phyloP scores from a whole-genome alignment of 2,113 vertebrate species.

The Neogale vison region DNA sequence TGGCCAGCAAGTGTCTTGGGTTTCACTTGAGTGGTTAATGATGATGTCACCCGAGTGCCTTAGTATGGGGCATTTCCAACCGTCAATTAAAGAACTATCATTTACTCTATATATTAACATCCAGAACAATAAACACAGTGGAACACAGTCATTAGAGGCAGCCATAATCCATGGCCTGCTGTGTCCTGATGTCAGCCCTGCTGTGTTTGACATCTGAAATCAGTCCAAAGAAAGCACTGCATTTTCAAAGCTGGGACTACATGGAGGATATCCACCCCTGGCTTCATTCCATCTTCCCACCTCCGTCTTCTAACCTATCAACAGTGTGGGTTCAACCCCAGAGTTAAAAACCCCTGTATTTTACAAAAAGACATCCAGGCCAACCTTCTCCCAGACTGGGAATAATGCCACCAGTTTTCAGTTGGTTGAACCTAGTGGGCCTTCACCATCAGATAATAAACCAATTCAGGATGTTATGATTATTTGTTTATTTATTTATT shows the following conservation, averaged over 20 bases:
- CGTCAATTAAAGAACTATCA: constrained; percentile 80
- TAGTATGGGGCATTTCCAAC: constrained; percentile 68
- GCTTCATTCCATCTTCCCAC: background rate
- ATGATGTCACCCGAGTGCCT: constrained; percentile 70
- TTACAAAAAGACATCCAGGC: background rate
- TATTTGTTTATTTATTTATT: background rate
- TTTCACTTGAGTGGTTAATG: constrained; percentile 76
- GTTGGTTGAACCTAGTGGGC: background rate
- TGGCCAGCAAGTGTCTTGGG: constrained; percentile 75
- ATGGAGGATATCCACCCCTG: constrained; percentile 21
- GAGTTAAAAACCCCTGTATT: background rate
- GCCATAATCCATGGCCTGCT: constrained; percentile 76
- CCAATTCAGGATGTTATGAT: background rate
- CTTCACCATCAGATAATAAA: background rate
- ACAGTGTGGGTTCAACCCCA: background rate
- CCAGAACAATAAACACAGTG: constrained; percentile 76
- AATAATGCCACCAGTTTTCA: background rate
- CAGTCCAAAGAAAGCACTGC: constrained; percentile 57
- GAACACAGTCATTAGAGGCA: constrained; percentile 77
- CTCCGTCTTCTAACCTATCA: background rate
- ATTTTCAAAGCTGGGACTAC: constrained; percentile 41
- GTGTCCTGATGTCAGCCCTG: constrained; percentile 62
- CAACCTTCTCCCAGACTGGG: background rate
- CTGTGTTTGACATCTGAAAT: constrained; percentile 69
- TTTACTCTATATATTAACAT: constrained; percentile 87